Evolutionary conservation across 2,113 vertebrate species (phyloP).

Genomic region (Willisornis vidua): DNA sequence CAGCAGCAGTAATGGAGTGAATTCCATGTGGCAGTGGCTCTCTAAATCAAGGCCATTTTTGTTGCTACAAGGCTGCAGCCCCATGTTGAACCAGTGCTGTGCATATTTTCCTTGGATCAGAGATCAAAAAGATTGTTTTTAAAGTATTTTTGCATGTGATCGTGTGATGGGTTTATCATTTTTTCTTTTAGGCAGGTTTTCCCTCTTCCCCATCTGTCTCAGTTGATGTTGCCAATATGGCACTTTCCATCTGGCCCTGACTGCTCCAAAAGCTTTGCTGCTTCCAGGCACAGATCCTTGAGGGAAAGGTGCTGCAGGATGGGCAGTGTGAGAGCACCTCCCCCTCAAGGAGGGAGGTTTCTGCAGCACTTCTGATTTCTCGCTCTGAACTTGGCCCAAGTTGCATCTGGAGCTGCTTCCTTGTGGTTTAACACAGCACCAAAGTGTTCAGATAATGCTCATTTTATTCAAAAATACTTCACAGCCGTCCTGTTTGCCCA

Average conservation of each 20-base stretch:
- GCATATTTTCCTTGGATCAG: constrained; percentile 48
- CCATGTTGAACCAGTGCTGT: not conserved
- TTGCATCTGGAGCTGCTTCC: constrained; percentile 13
- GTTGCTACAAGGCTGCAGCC: not conserved
- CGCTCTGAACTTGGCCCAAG: constrained; percentile 25
- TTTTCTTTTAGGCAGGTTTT: constrained; percentile 59
- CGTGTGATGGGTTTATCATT: constrained; percentile 52
- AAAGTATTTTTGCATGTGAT: constrained; percentile 42
- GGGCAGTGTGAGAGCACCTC: constrained; percentile 59
- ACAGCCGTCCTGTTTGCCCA: not conserved
- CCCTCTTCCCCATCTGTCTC: constrained; percentile 63
- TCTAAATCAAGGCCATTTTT: not conserved
- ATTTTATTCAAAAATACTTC: not conserved
- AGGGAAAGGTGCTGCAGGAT: constrained; percentile 38
- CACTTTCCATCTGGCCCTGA: constrained; percentile 63
- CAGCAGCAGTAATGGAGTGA: not conserved
- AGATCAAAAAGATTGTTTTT: constrained; percentile 58
- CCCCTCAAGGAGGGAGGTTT: constrained; percentile 27
- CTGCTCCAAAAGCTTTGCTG: constrained; percentile 64
- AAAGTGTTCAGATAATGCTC: not conserved
- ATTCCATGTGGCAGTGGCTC: not conserved
- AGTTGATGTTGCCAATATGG: constrained; percentile 63
- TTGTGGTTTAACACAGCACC: not conserved
- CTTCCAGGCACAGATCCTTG: constrained; percentile 36
- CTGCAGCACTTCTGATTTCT: constrained; percentile 39